Evolutionary conservation across 2,888 invertebrate species (phyloP).

Genomic region (Heliconius hortense): DNA sequence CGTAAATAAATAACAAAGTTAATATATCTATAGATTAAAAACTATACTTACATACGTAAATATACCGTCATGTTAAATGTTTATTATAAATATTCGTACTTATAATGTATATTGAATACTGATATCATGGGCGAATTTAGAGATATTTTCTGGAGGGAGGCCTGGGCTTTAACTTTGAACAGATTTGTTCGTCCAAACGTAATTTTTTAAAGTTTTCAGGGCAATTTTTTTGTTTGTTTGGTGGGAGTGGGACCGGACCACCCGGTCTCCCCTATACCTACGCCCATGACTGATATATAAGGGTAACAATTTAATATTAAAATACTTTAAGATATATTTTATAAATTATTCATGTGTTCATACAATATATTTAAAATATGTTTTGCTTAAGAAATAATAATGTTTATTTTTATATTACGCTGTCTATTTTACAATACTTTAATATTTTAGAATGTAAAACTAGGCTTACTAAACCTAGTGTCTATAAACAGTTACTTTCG

Average conservation of each 20-base stretch:
- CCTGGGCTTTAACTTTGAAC: too few species aligned
- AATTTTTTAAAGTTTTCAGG: too few species aligned
- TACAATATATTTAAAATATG: background rate
- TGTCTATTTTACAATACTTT: background rate
- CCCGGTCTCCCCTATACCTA: too few species aligned
- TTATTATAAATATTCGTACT: background rate
- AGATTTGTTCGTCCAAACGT: too few species aligned
- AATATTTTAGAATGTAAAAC: background rate
- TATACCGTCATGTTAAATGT: background rate
- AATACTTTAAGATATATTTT: background rate
- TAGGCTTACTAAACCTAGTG: background rate
- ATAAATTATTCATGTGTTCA: background rate
- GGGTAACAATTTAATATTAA: background rate
- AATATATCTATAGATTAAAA: background rate
- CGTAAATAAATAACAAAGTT: background rate
- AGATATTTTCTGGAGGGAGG: too few species aligned
- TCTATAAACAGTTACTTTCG: background rate
- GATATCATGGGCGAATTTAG: too few species aligned
- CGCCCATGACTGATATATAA: background rate
- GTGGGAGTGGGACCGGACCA: too few species aligned
- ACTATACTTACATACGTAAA: background rate
- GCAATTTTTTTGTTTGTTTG: too few species aligned
- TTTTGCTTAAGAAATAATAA: background rate
- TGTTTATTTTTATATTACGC: background rate
- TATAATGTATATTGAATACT: too few species aligned